Conservation (phyloP, 1,140 invertebrate genomes). For the Theocolax elegans region DNA sequence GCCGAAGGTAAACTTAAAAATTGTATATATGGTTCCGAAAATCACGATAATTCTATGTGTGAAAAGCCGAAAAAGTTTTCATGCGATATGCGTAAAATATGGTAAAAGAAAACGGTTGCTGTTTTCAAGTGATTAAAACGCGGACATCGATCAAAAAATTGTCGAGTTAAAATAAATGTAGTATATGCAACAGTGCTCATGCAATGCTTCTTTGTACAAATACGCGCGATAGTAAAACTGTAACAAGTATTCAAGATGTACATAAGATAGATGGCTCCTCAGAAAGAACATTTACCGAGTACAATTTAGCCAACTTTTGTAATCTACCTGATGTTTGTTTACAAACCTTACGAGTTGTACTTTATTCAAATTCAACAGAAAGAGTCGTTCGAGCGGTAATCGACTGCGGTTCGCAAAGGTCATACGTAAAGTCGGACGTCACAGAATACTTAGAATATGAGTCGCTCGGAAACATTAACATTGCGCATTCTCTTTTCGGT, state of each 20-base stretch:
- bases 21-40: background rate
- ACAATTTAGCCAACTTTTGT: too few relatives aligned
- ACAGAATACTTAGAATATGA: too few relatives aligned
- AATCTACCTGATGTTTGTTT: too few relatives aligned
- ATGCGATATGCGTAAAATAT: background rate
- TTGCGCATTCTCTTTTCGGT: too few relatives aligned
- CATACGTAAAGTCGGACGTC: too few relatives aligned
- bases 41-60: background rate
- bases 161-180: slow-evolving; percentile 38
- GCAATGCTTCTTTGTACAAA: slow-evolving; percentile 36
- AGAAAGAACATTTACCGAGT: too few relatives aligned
- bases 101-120: background rate
- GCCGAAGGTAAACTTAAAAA: slow-evolving; percentile 12
- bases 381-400: too few relatives aligned
- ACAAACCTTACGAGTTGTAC: too few relatives aligned
- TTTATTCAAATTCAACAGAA: too few relatives aligned
- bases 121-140: slow-evolving; percentile 42
- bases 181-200: slow-evolving; percentile 35
- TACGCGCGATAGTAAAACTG: background rate
- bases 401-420: too few relatives aligned
- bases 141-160: slow-evolving; percentile 22
- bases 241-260: background rate
- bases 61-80: background rate
- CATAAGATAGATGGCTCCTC: too few relatives aligned
- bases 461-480: too few relatives aligned